Evolutionary conservation across 1,140 invertebrate genomes (phyloP).

Genomic region (Danaus melanippus): DNA sequence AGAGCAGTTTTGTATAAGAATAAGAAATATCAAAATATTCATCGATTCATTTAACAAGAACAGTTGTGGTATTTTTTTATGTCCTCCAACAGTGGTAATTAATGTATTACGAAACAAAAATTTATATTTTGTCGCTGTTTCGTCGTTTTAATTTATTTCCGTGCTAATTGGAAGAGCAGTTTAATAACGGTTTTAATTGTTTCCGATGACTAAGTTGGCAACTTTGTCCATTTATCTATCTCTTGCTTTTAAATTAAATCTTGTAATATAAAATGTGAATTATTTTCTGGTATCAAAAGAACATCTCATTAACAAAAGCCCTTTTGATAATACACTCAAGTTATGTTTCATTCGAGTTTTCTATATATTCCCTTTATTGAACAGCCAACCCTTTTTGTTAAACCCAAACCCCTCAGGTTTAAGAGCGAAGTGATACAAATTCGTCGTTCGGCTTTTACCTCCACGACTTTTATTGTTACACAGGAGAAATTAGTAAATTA

Average conservation of each 20-base stretch:
- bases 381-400: too few relatives aligned
- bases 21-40: too few relatives aligned
- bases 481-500: constrained; percentile 11
- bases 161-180: constrained; percentile 39
- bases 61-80: too few relatives aligned
- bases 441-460: too few relatives aligned
- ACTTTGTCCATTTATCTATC: constrained; percentile 29
- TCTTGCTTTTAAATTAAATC: constrained; percentile 3
- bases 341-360: constrained; percentile 2
- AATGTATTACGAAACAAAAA: too few relatives aligned
- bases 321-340: not conserved
- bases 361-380: constrained; percentile 6
- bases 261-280: constrained; percentile 1
- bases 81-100: too few relatives aligned
- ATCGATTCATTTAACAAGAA: too few relatives aligned
- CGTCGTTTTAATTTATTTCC: constrained; percentile 35
- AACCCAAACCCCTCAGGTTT: too few relatives aligned
- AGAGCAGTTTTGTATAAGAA: too few relatives aligned
- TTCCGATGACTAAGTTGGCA: constrained; percentile 31
- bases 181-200: constrained; percentile 47
- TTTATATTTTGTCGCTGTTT: constrained; percentile 11
- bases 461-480: not conserved
- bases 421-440: too few relatives aligned
- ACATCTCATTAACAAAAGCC: not conserved
- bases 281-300: not conserved